Evolutionary conservation across 2,888 invertebrate genomes (phyloP).

Genomic region (Tillus elongatus): DNA sequence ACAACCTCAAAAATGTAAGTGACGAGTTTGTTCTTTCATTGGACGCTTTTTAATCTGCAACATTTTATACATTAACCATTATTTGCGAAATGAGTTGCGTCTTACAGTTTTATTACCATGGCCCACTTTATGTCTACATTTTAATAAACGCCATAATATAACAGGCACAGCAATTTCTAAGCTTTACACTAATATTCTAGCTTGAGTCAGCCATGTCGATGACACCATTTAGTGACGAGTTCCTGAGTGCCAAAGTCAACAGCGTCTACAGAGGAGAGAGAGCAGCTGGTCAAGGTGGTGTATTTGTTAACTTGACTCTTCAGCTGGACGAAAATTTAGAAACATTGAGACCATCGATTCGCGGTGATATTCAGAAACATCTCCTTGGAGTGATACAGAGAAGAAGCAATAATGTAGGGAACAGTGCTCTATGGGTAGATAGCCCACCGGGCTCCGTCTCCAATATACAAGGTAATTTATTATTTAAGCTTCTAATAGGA

Average conservation of each 20-base stretch:
- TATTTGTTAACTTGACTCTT: slow-evolving; percentile 78
- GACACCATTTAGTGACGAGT: slow-evolving; percentile 84
- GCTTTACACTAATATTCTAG: no score
- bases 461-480: slow-evolving; percentile 53
- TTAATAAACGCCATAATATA: no score
- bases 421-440: slow-evolving; percentile 77
- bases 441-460: slow-evolving; percentile 71
- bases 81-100: no score
- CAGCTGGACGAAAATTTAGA: slow-evolving; percentile 69
- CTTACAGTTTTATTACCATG: no score
- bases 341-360: slow-evolving; percentile 57
- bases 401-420: slow-evolving; percentile 79
- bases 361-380: slow-evolving; percentile 73
- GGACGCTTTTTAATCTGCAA: no score
- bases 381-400: slow-evolving; percentile 73
- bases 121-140: no score
- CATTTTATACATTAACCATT: no score
- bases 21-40: no score
- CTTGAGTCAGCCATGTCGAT: slow-evolving; percentile 86
- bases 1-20: no score
- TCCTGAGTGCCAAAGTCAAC: slow-evolving; percentile 72
- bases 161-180: no score
- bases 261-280: slow-evolving; percentile 66
- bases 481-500: slow-evolving; percentile 4
- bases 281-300: slow-evolving; percentile 58